These are phyloP conservation scores for Pomacea maculata DNA, from an alignment of 1,140 invertebrate species.

Conservation along the genomic window DNA sequence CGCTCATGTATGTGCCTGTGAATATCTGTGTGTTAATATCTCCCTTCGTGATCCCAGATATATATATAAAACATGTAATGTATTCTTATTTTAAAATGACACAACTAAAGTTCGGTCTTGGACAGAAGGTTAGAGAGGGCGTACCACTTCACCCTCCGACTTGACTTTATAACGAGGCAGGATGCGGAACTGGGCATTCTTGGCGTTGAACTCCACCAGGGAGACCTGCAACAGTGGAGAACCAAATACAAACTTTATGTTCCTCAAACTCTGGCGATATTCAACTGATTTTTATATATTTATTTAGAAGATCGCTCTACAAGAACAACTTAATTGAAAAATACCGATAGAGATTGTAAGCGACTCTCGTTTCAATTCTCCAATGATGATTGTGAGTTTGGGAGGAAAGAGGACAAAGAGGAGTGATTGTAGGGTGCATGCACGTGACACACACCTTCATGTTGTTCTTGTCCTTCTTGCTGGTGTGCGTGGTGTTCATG, in stretches of 20 bases:
- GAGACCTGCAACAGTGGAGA: slow-evolving; percentile 53
- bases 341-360: neutral
- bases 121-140: slow-evolving; percentile 10
- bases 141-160: slow-evolving; percentile 66
- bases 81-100: too few species aligned
- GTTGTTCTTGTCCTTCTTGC: slow-evolving; percentile 65
- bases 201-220: slow-evolving; percentile 62
- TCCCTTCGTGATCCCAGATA: too few species aligned
- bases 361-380: too few species aligned
- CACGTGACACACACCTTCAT: slow-evolving; percentile 54
- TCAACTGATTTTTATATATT: too few species aligned
- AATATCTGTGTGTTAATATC: too few species aligned
- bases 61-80: too few species aligned
- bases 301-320: neutral
- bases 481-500: slow-evolving; percentile 66
- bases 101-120: too few species aligned
- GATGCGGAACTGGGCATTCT: slow-evolving; percentile 65
- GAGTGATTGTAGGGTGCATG: too few species aligned
- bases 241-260: neutral
- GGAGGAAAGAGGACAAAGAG: too few species aligned
- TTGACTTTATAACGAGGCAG: slow-evolving; percentile 66
- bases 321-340: neutral
- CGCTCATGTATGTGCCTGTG: too few species aligned
- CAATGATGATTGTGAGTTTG: too few species aligned
- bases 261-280: too few species aligned